Base-by-base conservation (phyloP, 2,797 vertebrate species). In the Amazona finschi region DNA sequence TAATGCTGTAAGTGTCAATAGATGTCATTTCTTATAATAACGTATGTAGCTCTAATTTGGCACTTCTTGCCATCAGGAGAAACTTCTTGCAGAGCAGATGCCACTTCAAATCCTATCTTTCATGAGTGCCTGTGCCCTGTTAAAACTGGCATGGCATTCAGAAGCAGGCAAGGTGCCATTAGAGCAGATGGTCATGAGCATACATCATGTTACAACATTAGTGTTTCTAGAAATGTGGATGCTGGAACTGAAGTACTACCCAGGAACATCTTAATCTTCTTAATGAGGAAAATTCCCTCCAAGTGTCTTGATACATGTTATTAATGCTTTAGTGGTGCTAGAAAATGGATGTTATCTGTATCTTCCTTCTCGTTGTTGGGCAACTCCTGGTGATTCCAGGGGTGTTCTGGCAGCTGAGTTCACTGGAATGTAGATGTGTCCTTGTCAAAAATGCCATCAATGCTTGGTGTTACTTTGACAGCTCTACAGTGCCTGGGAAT, bases 101-200 rank as follows among this genome's bases (percentile, higher is more conserved):
- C 85, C 81, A 67, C 15, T 90, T 89, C 69, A 79, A 65, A 88
- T 89, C 43, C 91, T 86, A 10, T 74, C 27, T 95, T 94, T 83
- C 73, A 39, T 76, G 85, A 78, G 36, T 89, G 43, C 60, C 66
- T 90, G n/a, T 93, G 55, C 52, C 64, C 80, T 89, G 17, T 41
- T 87, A 75, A 90, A 89, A 75, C 25, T 84, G 61, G 20, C 52
- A 13, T 64, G 53, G 65, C 80, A 65, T 74, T 86, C 72, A 83
- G 61, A 83, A 89, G 85, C 39, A 87, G 95, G 89, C 81, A 64
- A 52, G 8, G 11, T 94, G 91, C 94, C 94, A 87, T 52, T 36
- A 39, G 49, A 94, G 85, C 97, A 97, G 96, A 97, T 96, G 95
- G 85, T 44, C 64, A 19, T 60, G 82, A 90, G 90, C 39, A 57